Base-by-base conservation (phyloP, 2,113 vertebrate species). In the Collichthys lucidus region DNA sequence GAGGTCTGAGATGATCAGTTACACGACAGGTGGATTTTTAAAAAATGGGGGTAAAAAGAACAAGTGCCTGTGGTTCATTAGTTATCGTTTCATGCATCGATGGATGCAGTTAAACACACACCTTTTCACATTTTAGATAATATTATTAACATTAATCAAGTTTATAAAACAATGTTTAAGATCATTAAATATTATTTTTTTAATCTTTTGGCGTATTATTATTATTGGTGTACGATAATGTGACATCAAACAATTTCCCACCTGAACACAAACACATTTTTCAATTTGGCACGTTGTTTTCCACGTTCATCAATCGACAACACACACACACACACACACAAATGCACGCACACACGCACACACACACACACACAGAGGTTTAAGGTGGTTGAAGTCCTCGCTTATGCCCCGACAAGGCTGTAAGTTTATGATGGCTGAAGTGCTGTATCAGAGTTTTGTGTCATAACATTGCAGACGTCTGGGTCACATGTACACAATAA, bases 241-340 rank as follows among this genome's bases (percentile, higher is more conserved):
- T 44, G 35, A 57, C 24, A 59, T 61, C 7, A 52, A 35, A 49
- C 3, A 35, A 2, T 3, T 49, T 31, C 2, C 74, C 26, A 52
- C 62, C 50, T 76, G 55, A 49, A 68, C 17, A 72, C 26, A 4
- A n/a, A 65, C 44, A 4, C 3, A 14, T 8, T 57, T 82, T 77
- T 15, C 5, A 46, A 77, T 92, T 92, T 93, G 92, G 91, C 91
- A 92, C 92, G 86, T 82, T 2, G 26, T 75, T 60, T 78, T 86
- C 80, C 12, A 80, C 61, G 4, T 85, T 80, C 24, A 70, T 69
- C 22, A 59, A 56, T 42, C 35, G 49, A 68, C 79, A 65, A 74
- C 14, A 44, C n/a, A 82, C 5, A 72, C 14, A 44, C n/a, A 82
- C 5, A 72, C 46, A 46, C 12, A 44, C 42, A 44, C 42, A 10